Evolutionary conservation across 2,797 vertebrate species (phyloP), one percentile per base, ranked within the genome.

Genomic region (Sandelia bainsii): DNA sequence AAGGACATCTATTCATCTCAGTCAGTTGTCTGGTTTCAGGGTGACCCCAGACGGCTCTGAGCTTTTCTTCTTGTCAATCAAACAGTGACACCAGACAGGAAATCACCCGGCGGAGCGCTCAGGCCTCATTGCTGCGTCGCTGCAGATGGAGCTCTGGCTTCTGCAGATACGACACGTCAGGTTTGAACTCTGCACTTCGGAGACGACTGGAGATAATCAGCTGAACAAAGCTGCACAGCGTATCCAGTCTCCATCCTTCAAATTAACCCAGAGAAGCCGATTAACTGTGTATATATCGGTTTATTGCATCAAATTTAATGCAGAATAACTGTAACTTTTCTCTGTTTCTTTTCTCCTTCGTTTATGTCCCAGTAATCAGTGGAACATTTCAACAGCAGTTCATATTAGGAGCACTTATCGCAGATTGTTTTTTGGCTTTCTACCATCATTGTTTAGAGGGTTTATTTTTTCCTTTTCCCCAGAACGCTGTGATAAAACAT

Each of bases 61-160:
- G 61, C 17, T 32, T 67, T 75, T 54, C 62, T 27, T 4, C 34
- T 51, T 5, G 62, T 71, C 76, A 71, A 10, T 85, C 71, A 63
- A 20, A 29, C 14, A 8, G 11, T 13, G n/a, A 6, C 42, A 40
- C 1, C 46, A 22, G 69, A 20, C 42, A 58, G 64, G 68, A 70
- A 77, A 46, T 69, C 49, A 42, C 14, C 52, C 10, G 14, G 13
- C 49, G 13, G 52, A 25, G 42, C 20, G 13, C 44, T 62, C 32
- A 8, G 48, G 37, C 29, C 54, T 79, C 68, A 3, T 50, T 25
- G 0, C 39, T 16, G 56, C 46, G 8, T 42, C 62, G 0, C 67
- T 5, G 64, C 65, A 62, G 62, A 46, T 8, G 34, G 27, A 54
- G 60, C 16, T 50, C 48, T 54, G 62, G 8, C 23, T 27, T 12